phyloP scores from a whole-genome alignment of 1,140 invertebrate genomes.

The Rhagoletis pomonella region DNA sequence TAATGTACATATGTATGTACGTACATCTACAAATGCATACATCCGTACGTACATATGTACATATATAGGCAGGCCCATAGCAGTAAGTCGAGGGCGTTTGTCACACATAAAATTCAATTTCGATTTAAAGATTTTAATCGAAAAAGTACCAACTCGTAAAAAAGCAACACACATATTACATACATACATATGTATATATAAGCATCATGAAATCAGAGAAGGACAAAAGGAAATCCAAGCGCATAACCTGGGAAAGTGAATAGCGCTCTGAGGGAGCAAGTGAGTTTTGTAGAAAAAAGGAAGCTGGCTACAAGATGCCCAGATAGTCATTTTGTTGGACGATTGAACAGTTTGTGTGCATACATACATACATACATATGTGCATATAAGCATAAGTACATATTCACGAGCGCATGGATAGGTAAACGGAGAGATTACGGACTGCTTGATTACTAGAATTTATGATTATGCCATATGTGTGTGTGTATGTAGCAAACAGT shows the following conservation, averaged over 20 bases:
- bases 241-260: not conserved
- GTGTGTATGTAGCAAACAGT: no score
- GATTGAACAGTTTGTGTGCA: not conserved
- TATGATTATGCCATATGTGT: no score
- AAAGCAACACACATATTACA: not conserved
- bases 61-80: not conserved
- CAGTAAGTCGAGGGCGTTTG: constrained; percentile 46
- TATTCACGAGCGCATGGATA: not conserved
- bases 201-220: not conserved
- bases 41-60: no score
- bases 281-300: not conserved
- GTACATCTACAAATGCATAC: no score
- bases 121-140: constrained; percentile 55
- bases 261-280: not conserved
- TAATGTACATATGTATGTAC: no score
- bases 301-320: constrained; percentile 21
- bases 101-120: constrained; percentile 52
- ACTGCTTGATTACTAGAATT: not conserved
- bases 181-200: not conserved
- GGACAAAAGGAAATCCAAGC: constrained; percentile 13
- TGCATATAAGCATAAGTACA: no score
- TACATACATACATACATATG: not conserved
- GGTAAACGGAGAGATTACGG: not conserved
- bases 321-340: not conserved
- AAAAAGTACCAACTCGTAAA: not conserved